These are phyloP conservation scores for Butorides virescens DNA, from an alignment of 2,113 vertebrate genomes.

Conservation along the genomic window DNA sequence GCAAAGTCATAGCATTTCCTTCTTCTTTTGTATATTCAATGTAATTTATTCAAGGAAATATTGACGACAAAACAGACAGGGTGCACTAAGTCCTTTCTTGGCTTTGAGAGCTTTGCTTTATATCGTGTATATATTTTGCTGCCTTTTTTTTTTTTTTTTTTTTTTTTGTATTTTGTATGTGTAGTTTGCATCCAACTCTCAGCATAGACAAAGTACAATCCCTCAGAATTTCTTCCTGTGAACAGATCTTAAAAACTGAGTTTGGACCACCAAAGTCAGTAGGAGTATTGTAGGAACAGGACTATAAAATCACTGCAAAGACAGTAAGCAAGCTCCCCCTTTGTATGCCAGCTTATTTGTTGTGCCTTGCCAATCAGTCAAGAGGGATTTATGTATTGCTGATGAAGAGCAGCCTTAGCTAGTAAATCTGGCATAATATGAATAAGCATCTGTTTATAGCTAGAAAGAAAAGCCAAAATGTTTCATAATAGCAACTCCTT, in stretches of 20 bases:
- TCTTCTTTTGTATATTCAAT: not conserved
- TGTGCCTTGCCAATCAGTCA: not conserved
- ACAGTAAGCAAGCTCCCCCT: not conserved
- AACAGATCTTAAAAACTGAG: not conserved
- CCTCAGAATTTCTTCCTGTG: not conserved
- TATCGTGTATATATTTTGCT: not conserved
- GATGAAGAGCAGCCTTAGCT: constrained; percentile 42
- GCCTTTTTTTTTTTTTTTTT: too few relatives aligned
- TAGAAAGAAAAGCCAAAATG: constrained; percentile 7
- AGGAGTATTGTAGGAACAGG: not conserved
- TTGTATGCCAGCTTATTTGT: not conserved
- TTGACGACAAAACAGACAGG: constrained; percentile 9
- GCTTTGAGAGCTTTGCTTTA: not conserved
- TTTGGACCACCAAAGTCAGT: not conserved
- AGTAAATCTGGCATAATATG: constrained; percentile 29
- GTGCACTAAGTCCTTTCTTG: not conserved
- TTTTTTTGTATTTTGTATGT: too few relatives aligned
- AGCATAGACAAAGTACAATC: not conserved
- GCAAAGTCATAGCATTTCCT: not conserved
- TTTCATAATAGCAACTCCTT: constrained; percentile 15
- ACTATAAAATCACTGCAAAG: not conserved
- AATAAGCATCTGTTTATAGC: constrained; percentile 45
- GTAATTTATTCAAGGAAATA: constrained; percentile 24
- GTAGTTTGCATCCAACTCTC: not conserved
- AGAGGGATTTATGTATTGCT: constrained; percentile 17